Percentiles rank a stretch among this genome's conserved stretches.
These are phyloP conservation scores for Bicyclus anynana DNA, from an alignment of 1,140 invertebrate species.

Conservation along the genomic window DNA sequence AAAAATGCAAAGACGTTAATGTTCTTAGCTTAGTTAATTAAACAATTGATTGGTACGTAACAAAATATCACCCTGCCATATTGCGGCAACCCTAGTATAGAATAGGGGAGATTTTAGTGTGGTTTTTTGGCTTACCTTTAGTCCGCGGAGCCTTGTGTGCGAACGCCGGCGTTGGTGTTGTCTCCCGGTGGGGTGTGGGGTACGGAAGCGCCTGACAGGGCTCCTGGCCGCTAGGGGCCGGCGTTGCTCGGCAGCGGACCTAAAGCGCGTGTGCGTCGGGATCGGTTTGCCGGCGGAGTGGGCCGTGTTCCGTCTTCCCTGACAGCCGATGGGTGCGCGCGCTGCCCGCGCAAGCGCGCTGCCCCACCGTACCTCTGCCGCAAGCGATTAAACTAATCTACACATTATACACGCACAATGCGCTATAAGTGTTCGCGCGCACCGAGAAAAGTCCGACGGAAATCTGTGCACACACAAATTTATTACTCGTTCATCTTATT, in stretches of 20 bases:
- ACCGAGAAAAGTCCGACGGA: background rate
- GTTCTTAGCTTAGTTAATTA: background rate
- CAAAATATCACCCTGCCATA: conserved; percentile 36
- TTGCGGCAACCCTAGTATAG: conserved; percentile 40
- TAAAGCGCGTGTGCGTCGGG: conserved; percentile 57
- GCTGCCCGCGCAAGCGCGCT: conserved; percentile 65
- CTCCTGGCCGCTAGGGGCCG: conserved; percentile 67
- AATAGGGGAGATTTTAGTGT: conserved; percentile 11
- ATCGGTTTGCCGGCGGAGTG: conserved; percentile 68
- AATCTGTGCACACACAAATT: background rate
- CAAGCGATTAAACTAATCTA: conserved; percentile 44
- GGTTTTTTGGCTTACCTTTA: conserved; percentile 50
- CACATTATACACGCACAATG: conserved; percentile 34
- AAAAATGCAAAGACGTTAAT: background rate
- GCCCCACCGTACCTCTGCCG: conserved; percentile 43
- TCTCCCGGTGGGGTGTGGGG: conserved; percentile 40
- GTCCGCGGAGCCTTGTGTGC: conserved; percentile 57
- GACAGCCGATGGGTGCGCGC: conserved; percentile 56
- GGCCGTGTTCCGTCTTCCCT: too few species aligned
- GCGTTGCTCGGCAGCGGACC: conserved; percentile 63
- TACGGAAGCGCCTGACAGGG: conserved; percentile 64
- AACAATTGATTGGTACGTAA: background rate
- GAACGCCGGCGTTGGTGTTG: conserved; percentile 62
- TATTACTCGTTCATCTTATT: conserved; percentile 1
- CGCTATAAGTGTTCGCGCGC: conserved; percentile 11